Evolutionary conservation across 2,888 invertebrate species (phyloP).

Genomic region (Liodrosophila aerea): DNA sequence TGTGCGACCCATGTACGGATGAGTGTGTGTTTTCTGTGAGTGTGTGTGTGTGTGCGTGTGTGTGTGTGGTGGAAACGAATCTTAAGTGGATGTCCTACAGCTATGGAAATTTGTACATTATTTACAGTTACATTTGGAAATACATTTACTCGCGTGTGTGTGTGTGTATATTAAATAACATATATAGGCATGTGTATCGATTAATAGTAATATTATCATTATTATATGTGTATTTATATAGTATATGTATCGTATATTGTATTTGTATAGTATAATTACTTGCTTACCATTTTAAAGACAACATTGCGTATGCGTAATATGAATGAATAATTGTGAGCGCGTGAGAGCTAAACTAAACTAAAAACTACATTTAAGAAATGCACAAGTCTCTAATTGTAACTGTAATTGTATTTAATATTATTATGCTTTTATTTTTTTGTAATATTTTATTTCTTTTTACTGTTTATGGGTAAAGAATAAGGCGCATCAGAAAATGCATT

Average conservation of each 20-base stretch:
- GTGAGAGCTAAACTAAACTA: constrained; percentile 46
- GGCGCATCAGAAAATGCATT: constrained; percentile 54
- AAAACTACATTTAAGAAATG: constrained; percentile 76
- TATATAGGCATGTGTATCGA: constrained; percentile 23
- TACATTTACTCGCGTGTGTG: constrained; percentile 54
- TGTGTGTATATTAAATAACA: constrained; percentile 29
- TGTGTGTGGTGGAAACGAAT: constrained; percentile 26
- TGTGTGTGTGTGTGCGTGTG: constrained; percentile 13
- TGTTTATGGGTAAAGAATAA: constrained; percentile 60
- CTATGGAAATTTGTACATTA: constrained; percentile 79
- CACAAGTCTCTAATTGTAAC: constrained; percentile 72
- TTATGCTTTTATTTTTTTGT: constrained; percentile 29
- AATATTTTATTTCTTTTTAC: constrained; percentile 21
- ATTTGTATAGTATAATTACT: constrained; percentile 41
- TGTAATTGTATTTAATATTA: constrained; percentile 27
- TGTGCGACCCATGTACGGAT: constrained; percentile 16
- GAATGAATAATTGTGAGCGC: constrained; percentile 35
- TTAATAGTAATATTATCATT: constrained; percentile 18
- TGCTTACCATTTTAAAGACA: constrained; percentile 53
- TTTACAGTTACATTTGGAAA: constrained; percentile 77
- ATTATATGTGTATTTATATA: constrained; percentile 25
- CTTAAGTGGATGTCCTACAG: constrained; percentile 60
- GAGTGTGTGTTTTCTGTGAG: too few species aligned
- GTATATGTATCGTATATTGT: not conserved
- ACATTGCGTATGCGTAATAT: constrained; percentile 59